These are phyloP conservation scores for Gastrophryne carolinensis DNA, from an alignment of 2,797 vertebrate species.

Conservation along the genomic window DNA sequence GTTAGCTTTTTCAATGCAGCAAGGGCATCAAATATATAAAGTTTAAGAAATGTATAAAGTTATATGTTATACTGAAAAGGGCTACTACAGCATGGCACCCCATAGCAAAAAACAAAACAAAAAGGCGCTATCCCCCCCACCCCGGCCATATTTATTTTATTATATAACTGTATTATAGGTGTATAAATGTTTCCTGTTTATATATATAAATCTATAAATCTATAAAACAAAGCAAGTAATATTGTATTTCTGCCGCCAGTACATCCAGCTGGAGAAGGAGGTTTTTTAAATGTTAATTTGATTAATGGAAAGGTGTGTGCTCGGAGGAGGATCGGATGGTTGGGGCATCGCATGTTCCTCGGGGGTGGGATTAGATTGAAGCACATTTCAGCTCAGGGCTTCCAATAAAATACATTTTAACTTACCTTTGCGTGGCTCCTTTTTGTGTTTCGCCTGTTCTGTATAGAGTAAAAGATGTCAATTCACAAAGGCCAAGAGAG, in stretches of 20 bases:
- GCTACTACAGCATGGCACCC: not conserved
- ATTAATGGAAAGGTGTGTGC: not conserved
- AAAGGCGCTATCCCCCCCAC: not conserved
- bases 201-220: conserved; percentile 50
- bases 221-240: conserved; percentile 48
- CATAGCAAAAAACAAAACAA: not conserved
- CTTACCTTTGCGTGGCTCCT: not conserved
- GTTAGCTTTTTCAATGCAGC: no score
- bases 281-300: not conserved
- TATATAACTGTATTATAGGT: conserved; percentile 44
- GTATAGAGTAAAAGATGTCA: no score
- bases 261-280: not conserved
- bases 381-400: not conserved
- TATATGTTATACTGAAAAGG: not conserved
- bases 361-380: not conserved
- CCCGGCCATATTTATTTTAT: conserved; percentile 45
- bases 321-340: not conserved
- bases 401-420: conserved; percentile 44
- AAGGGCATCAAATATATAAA: not conserved
- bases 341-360: not conserved
- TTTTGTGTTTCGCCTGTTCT: not conserved
- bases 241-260: conserved; percentile 48
- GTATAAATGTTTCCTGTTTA: conserved; percentile 51
- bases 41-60: not conserved
- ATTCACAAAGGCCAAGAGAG: no score